Conservation (phyloP, 2,797 vertebrate genomes). For the Myiothlypis coronata region DNA sequence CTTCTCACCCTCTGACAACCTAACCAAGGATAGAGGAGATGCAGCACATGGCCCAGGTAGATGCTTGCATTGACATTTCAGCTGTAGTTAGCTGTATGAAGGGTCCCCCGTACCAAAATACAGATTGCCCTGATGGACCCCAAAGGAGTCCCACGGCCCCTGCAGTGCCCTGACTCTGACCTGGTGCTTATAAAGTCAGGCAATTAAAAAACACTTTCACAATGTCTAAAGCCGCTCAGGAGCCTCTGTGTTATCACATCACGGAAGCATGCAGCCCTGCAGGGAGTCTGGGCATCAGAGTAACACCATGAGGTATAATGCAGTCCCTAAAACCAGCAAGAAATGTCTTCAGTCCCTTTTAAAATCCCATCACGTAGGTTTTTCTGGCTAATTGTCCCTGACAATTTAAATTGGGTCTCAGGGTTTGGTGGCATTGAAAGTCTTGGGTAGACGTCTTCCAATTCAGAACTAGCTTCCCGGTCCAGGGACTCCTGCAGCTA, state of each 20-base stretch:
- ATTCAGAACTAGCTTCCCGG: not conserved
- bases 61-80: not conserved
- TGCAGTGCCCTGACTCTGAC: not conserved
- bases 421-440: not conserved
- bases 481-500: not conserved
- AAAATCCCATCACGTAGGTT: not conserved
- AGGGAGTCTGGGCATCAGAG: not conserved
- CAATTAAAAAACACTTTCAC: not conserved
- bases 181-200: not conserved
- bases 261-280: not conserved
- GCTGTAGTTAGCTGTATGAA: not conserved
- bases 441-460: not conserved
- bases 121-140: not conserved
- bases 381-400: not conserved
- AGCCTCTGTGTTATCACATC: rapidly evolving
- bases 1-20: not conserved
- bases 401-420: not conserved
- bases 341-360: not conserved
- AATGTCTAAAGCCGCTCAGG: not conserved
- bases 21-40: not conserved
- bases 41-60: rapidly evolving
- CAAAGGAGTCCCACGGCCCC: not conserved
- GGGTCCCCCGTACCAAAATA: not conserved
- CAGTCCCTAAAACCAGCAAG: not conserved
- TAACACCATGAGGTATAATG: not conserved